A percentile compares a stretch with the other conserved stretches of the same genome.
Evolutionary conservation across 2,888 invertebrate species (phyloP).

Genomic region (Argynnis bischoffii): DNA sequence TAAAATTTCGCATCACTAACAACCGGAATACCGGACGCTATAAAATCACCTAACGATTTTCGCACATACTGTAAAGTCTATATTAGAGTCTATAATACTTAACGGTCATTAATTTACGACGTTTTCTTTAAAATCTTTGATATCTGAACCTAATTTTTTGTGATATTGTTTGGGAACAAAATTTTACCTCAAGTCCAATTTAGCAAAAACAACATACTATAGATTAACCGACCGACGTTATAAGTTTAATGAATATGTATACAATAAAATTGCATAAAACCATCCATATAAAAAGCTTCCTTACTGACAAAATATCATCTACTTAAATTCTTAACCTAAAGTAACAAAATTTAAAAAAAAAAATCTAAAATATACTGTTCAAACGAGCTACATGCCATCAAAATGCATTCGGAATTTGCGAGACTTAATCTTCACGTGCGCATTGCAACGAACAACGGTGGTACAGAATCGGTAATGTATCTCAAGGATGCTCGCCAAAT

Average conservation of each 20-base stretch:
- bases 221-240: too few species aligned
- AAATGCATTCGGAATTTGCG: slow-evolving; percentile 3
- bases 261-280: too few species aligned
- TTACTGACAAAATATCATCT: too few species aligned
- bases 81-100: neutral
- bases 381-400: neutral
- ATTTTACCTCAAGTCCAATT: neutral
- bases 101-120: neutral
- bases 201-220: too few species aligned
- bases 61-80: slow-evolving; percentile 6
- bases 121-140: slow-evolving; percentile 4
- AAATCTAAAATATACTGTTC: neutral
- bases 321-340: too few species aligned
- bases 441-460: slow-evolving; percentile 53
- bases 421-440: slow-evolving; percentile 29
- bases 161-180: too few species aligned
- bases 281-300: too few species aligned
- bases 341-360: neutral
- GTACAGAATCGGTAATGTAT: slow-evolving; percentile 51
- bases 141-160: too few species aligned
- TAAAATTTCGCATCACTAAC: slow-evolving; percentile 10
- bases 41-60: slow-evolving; percentile 4
- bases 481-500: slow-evolving; percentile 50
- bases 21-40: slow-evolving; percentile 12
- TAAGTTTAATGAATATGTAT: too few species aligned